Conservation (phyloP, 2,113 vertebrate species). For the Labeo catla region DNA sequence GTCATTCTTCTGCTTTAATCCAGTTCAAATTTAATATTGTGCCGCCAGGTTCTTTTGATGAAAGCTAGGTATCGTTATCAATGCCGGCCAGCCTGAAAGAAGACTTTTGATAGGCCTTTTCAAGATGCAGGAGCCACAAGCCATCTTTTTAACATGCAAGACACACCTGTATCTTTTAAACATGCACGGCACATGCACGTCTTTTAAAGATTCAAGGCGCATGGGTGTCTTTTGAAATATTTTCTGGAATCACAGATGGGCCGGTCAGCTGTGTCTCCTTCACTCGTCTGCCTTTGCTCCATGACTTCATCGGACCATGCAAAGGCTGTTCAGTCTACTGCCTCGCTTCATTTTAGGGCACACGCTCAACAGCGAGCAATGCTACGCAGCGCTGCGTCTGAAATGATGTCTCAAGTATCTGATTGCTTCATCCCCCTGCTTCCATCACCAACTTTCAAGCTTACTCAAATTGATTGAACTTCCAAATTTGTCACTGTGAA, state of each 20-base stretch:
- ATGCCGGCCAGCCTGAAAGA: not conserved
- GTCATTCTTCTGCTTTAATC: not conserved
- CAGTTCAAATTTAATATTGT: constrained; percentile 2
- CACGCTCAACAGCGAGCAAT: constrained; percentile 66
- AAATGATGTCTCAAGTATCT: constrained; percentile 73
- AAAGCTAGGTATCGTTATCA: constrained; percentile 8
- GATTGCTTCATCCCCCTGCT: constrained; percentile 56
- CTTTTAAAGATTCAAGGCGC: constrained; percentile 36
- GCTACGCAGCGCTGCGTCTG: constrained; percentile 62
- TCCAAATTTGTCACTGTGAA: constrained; percentile 74
- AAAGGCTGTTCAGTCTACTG: not conserved
- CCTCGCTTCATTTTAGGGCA: constrained; percentile 23
- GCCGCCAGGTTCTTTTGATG: not conserved
- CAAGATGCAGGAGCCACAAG: not conserved
- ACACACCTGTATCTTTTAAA: constrained; percentile 13
- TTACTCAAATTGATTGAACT: constrained; percentile 75
- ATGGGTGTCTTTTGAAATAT: constrained; percentile 25
- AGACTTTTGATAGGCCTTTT: constrained; percentile 9
- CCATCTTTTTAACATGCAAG: constrained; percentile 14
- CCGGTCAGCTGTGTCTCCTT: constrained; percentile 36
- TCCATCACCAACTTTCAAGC: constrained; percentile 66
- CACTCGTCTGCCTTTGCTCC: not conserved
- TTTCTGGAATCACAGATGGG: constrained; percentile 41
- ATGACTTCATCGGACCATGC: constrained; percentile 34
- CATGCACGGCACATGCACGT: not conserved